Percentiles rank a stretch among this genome's conserved stretches.
Conservation (phyloP, 2,113 vertebrate genomes). For the Recurvirostra avosetta region DNA sequence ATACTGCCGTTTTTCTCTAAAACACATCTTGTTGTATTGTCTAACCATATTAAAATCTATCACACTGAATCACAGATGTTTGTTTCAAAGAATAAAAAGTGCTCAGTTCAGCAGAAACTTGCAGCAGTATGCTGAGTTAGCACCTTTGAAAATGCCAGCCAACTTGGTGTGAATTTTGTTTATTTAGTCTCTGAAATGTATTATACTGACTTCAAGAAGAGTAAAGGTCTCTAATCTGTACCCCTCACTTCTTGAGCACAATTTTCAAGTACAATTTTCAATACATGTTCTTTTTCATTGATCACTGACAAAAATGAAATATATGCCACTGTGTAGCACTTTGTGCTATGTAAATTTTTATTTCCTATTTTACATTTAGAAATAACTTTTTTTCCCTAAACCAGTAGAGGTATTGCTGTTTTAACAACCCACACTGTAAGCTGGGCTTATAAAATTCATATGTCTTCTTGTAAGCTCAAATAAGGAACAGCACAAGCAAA, state of each 20-base stretch:
- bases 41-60: slow-evolving; percentile 20
- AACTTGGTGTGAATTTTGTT: slow-evolving; percentile 12
- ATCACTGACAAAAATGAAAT: neutral
- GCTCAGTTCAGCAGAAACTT: slow-evolving; percentile 44
- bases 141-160: slow-evolving; percentile 30
- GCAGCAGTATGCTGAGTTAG: slow-evolving; percentile 38
- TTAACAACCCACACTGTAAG: neutral
- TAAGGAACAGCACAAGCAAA: neutral
- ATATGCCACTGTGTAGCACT: neutral
- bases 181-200: slow-evolving; percentile 4
- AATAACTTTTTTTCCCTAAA: neutral
- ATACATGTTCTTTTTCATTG: neutral
- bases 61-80: slow-evolving; percentile 44
- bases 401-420: neutral
- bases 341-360: neutral
- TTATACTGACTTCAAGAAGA: neutral
- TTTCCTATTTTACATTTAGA: neutral
- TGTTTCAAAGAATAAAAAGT: slow-evolving; percentile 48
- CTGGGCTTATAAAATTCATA: neutral
- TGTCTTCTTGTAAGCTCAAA: neutral
- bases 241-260: neutral
- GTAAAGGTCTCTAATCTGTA: neutral
- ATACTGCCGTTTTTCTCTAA: neutral
- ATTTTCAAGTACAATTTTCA: neutral
- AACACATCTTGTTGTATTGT: slow-evolving; percentile 3